Evolutionary conservation across 2,888 invertebrate genomes (phyloP), one percentile per base, ranked within the genome.

Genomic region (Atrina japonica): DNA sequence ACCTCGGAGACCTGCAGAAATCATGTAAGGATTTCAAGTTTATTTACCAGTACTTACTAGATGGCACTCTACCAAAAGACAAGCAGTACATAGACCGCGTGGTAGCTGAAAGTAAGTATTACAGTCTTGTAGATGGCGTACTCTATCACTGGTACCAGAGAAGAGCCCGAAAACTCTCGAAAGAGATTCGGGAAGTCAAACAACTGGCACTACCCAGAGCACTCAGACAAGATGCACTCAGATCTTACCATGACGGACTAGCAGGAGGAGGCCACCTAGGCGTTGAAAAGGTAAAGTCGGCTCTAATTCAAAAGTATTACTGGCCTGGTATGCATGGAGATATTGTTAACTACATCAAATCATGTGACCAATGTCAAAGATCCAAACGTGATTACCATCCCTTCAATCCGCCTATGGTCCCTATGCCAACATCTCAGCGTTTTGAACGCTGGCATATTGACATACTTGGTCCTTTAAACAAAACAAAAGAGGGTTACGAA

Each of bases 291-390:
- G n/a, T n/a, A n/a, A n/a, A n/a, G n/a, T n/a, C n/a, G n/a, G n/a
- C n/a, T n/a, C n/a, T n/a, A n/a, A n/a, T 66, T 14, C n/a, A n/a
- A n/a, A n/a, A n/a, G n/a, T n/a, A n/a, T n/a, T n/a, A n/a, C n/a
- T n/a, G n/a, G n/a, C n/a, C n/a, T n/a, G n/a, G n/a, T n/a, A n/a
- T n/a, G n/a, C n/a, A n/a, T n/a, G n/a, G n/a, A n/a, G n/a, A n/a
- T n/a, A n/a, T n/a, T n/a, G n/a, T n/a, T n/a, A n/a, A n/a, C n/a
- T n/a, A n/a, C n/a, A n/a, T n/a, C n/a, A 25, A 14, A 11, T 41
- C 53, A 49, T 71, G 71, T 56, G 66, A 61, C 27, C 27, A 21
- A 6, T 71, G 71, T 43, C 71, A 71, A 21, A 47, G 29, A 6
- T 21, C 58, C 14, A 71, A 71, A 43, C 47, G 52, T 9, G 30